Conservation (phyloP, 2,113 vertebrate species). For the Chloebia gouldiae region DNA sequence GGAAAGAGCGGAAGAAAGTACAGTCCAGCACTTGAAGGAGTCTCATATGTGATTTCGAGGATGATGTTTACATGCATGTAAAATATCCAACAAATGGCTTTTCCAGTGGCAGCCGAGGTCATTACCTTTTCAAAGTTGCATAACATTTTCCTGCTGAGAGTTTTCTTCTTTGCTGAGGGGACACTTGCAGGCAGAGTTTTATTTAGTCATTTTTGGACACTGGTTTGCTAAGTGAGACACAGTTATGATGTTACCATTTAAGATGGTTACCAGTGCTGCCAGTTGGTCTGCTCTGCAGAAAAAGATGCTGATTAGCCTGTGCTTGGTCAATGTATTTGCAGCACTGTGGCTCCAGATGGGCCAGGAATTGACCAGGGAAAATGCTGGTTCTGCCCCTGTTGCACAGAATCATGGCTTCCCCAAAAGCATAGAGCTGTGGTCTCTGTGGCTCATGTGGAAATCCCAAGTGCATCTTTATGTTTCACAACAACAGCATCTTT, state of each 20-base stretch:
- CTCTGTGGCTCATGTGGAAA: not conserved
- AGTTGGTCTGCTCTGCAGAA: not conserved
- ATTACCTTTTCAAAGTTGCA: not conserved
- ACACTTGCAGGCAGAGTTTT: not conserved
- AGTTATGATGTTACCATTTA: not conserved
- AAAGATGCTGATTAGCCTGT: not conserved
- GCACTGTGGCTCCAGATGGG: not conserved
- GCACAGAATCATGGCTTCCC: not conserved
- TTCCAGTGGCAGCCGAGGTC: not conserved
- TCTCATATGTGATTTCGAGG: not conserved
- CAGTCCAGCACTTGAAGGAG: not conserved
- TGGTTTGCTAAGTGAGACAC: not conserved
- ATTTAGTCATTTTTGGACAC: not conserved
- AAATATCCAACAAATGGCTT: not conserved
- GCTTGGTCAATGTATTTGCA: fast-evolving
- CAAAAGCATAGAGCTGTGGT: fast-evolving
- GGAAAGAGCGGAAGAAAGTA: not conserved
- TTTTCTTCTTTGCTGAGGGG: not conserved
- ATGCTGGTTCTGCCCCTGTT: fast-evolving
- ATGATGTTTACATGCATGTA: not conserved
- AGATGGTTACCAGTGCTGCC: not conserved
- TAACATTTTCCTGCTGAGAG: not conserved
- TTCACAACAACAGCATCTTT: not conserved
- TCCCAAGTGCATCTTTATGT: not conserved
- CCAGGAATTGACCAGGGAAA: not conserved